phyloP scores from a whole-genome alignment of 2,113 vertebrate genomes.

The Alaudala cheleensis region DNA sequence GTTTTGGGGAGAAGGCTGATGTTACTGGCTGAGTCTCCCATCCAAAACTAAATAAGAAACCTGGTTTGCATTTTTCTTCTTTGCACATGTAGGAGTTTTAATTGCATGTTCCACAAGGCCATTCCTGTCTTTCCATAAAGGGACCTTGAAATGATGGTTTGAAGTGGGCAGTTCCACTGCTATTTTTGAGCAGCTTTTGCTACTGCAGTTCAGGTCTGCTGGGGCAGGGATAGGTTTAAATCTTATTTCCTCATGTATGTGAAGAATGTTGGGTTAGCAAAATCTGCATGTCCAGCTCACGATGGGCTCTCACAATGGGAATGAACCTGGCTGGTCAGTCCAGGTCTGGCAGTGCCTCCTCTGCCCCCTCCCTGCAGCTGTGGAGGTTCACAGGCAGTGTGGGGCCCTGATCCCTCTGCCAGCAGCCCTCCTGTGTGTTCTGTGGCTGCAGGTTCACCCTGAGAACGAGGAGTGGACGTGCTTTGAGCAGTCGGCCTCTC shows the following conservation, averaged over 20 bases:
- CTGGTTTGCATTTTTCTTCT: not conserved
- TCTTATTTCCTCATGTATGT: not conserved
- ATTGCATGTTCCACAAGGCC: not conserved
- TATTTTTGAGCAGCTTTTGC: not conserved
- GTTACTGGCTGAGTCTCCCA: not conserved
- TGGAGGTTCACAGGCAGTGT: not conserved
- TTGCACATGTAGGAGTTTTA: not conserved
- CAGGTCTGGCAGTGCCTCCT: not conserved
- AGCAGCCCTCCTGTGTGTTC: not conserved
- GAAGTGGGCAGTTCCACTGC: not conserved
- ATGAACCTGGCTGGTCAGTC: not conserved
- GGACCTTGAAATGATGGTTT: not conserved
- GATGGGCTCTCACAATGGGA: not conserved
- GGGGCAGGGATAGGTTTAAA: not conserved
- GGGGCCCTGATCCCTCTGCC: not conserved
- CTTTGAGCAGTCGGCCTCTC: slow-evolving; percentile 84
- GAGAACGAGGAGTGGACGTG: slow-evolving; percentile 87
- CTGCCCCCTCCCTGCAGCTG: not conserved
- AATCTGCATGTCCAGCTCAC: accelerated
- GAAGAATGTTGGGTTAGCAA: not conserved
- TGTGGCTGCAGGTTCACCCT: slow-evolving; percentile 78
- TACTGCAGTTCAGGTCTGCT: not conserved
- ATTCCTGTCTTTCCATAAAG: not conserved
- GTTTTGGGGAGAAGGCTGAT: not conserved
- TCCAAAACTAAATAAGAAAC: not conserved